phyloP scores from a whole-genome alignment of 2,797 vertebrate genomes.

The Potorous gilbertii region DNA sequence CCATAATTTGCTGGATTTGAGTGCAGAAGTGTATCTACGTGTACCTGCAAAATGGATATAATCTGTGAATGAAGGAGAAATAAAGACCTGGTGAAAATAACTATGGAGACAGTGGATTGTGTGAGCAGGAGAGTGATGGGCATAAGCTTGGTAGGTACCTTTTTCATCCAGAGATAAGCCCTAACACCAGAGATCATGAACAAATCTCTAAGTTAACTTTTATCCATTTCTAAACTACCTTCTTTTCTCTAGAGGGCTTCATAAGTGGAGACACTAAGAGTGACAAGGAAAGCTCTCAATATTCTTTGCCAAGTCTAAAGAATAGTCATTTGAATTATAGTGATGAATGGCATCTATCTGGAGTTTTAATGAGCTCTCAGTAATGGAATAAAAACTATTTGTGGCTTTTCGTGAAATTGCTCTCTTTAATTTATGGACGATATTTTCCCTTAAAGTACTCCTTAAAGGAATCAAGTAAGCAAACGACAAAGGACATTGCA shows the following conservation, averaged over 20 bases:
- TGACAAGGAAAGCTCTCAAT: conserved; percentile 29
- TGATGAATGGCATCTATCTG: conserved; percentile 60
- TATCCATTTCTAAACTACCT: background rate
- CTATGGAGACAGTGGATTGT: background rate
- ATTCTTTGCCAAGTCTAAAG: conserved; percentile 50
- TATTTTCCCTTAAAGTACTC: conserved; percentile 69
- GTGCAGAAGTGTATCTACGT: background rate
- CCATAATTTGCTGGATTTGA: background rate
- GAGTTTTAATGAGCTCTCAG: conserved; percentile 72
- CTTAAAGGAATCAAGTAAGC: conserved; percentile 67
- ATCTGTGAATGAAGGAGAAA: conserved; percentile 1
- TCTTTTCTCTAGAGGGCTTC: conserved; percentile 18
- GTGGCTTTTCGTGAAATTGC: conserved; percentile 51
- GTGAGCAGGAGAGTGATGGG: conserved; percentile 9
- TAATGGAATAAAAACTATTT: conserved; percentile 68
- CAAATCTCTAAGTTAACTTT: background rate
- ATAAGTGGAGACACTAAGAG: conserved; percentile 14
- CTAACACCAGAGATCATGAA: conserved; percentile 42
- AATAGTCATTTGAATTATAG: conserved; percentile 63
- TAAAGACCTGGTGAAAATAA: conserved; percentile 2
- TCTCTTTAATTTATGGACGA: conserved; percentile 61
- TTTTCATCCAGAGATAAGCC: background rate
- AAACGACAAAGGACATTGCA: conserved; percentile 54
- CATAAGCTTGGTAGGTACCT: background rate
- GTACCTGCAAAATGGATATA: conserved; percentile 41